These are phyloP conservation scores for Chrysolina americana DNA, from an alignment of 2,888 invertebrate species.

Conservation along the genomic window DNA sequence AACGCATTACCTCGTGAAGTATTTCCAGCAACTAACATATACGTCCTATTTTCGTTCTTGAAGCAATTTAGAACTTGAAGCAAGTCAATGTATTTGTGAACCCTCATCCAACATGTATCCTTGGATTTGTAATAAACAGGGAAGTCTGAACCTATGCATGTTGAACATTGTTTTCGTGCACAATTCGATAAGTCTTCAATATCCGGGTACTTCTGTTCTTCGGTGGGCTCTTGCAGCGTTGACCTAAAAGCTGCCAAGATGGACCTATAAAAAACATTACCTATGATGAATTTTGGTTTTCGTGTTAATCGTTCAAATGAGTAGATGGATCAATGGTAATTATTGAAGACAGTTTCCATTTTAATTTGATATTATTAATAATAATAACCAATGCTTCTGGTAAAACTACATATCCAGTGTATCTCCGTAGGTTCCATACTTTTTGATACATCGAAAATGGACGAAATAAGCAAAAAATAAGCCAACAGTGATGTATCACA, in stretches of 20 bases:
- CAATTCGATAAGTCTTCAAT: constrained; percentile 67
- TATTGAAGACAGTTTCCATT: too few species aligned
- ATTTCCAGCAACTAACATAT: constrained; percentile 80
- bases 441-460: too few species aligned
- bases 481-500: too few species aligned
- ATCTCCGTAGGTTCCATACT: too few species aligned
- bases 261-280: constrained; percentile 65
- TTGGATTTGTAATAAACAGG: constrained; percentile 66
- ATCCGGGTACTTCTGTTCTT: constrained; percentile 63
- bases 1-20: constrained; percentile 78
- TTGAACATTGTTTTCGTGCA: constrained; percentile 60
- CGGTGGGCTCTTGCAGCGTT: constrained; percentile 69
- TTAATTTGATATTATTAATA: too few species aligned
- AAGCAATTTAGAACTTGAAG: constrained; percentile 72
- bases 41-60: constrained; percentile 61
- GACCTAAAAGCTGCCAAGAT: constrained; percentile 78
- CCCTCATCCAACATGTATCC: constrained; percentile 74
- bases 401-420: too few species aligned
- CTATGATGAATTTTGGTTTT: not conserved
- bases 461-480: too few species aligned
- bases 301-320: too few species aligned
- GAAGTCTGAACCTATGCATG: constrained; percentile 62
- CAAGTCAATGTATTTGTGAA: constrained; percentile 72
- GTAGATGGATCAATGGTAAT: too few species aligned
- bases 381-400: too few species aligned